phyloP scores from a whole-genome alignment of 2,797 vertebrate species.

The Hippocampus kuda region DNA sequence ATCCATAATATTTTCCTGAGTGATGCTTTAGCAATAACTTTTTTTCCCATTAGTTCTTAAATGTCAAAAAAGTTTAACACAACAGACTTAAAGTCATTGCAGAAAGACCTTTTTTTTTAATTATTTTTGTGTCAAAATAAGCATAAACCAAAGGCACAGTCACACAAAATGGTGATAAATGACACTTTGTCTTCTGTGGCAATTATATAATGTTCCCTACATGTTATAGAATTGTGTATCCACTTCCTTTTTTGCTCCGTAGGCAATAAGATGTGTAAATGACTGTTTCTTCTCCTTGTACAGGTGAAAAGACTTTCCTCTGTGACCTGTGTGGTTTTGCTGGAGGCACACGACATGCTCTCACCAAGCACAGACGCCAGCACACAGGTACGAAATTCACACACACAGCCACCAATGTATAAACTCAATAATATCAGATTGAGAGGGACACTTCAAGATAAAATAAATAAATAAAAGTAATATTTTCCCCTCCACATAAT shows the following conservation, averaged over 20 bases:
- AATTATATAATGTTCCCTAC: neutral
- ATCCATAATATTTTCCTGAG: conserved; percentile 8
- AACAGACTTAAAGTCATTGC: neutral
- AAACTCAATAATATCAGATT: conserved; percentile 11
- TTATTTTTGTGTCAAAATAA: neutral
- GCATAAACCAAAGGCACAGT: neutral
- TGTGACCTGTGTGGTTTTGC: conserved; percentile 99
- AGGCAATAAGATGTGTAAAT: conserved; percentile 10
- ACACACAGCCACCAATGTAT: conserved; percentile 1
- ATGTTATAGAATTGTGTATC: neutral
- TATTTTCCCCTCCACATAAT: conserved; percentile 4
- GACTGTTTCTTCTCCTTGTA: neutral
- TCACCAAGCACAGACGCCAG: conserved; percentile 94
- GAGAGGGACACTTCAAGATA: conserved; percentile 41
- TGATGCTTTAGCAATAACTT: neutral
- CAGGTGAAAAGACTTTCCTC: conserved; percentile 98
- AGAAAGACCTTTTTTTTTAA: neutral
- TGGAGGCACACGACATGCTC: conserved; percentile 91
- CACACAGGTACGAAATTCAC: conserved; percentile 78
- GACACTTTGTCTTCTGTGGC: neutral
- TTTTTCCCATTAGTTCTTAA: neutral
- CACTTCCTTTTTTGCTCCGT: neutral
- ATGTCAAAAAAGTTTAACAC: neutral
- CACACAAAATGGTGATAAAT: neutral
- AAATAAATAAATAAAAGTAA: neutral